Percentiles rank a stretch among this genome's conserved stretches.
phyloP scores from a whole-genome alignment of 2,888 invertebrate genomes.

The Rugalucina vietnamica region DNA sequence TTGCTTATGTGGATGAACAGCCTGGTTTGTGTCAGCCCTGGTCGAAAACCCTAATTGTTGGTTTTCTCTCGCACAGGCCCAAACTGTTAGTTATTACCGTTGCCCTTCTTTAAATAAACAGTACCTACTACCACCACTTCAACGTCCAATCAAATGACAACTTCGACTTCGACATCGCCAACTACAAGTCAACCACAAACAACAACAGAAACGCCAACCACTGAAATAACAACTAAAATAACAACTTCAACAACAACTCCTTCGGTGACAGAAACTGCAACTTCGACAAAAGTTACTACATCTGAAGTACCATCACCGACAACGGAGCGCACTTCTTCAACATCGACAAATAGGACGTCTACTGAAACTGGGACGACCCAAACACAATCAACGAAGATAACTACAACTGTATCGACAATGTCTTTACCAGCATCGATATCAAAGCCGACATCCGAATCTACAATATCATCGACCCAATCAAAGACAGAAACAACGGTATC shows the following conservation, averaged over 20 bases:
- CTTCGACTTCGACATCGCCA: not conserved
- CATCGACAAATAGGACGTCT: not conserved
- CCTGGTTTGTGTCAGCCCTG: no score
- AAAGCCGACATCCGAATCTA: not conserved
- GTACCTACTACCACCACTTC: no score
- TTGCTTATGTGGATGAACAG: no score
- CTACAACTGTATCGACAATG: not conserved
- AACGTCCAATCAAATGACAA: no score
- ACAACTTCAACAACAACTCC: not conserved
- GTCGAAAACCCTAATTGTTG: no score
- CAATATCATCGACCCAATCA: not conserved
- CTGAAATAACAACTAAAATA: not conserved
- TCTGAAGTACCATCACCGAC: not conserved
- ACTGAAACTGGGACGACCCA: not conserved
- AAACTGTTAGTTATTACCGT: no score
- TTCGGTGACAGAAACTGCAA: not conserved
- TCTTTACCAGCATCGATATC: no score
- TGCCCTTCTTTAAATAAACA: no score
- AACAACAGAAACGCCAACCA: not conserved
- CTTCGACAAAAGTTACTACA: not conserved
- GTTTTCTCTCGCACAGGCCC: no score
- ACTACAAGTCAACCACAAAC: not conserved
- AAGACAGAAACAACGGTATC: not conserved
- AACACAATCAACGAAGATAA: no score
- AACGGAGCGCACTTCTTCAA: not conserved